These are phyloP conservation scores for Pardosa pseudoannulata DNA, from an alignment of 2,888 invertebrate species.

Conservation along the genomic window DNA sequence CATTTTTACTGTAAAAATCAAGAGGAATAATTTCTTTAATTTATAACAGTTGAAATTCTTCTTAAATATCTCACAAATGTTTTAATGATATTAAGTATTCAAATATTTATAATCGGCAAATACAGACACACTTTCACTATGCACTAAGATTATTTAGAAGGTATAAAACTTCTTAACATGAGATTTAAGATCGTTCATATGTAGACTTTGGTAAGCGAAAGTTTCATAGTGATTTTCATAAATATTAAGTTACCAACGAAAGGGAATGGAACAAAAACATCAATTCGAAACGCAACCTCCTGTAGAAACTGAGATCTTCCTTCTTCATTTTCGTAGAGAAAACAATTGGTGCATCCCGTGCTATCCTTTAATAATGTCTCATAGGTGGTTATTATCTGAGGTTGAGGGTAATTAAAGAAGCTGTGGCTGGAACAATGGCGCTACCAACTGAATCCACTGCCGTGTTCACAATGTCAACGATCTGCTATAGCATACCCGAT, in stretches of 20 bases:
- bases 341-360: constrained; percentile 49
- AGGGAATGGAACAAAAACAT: background rate
- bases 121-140: too few relatives aligned
- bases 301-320: background rate
- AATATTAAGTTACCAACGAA: background rate
- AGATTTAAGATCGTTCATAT: too few relatives aligned
- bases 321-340: constrained; percentile 21
- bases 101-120: too few relatives aligned
- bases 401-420: constrained; percentile 51
- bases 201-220: too few relatives aligned
- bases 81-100: too few relatives aligned
- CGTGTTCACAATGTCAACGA: constrained; percentile 62
- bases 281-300: background rate
- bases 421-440: constrained; percentile 35
- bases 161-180: too few relatives aligned
- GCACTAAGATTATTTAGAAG: too few relatives aligned
- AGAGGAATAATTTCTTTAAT: too few relatives aligned
- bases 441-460: constrained; percentile 34
- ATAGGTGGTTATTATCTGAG: constrained; percentile 27
- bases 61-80: too few relatives aligned
- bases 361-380: constrained; percentile 25
- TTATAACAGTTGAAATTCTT: too few relatives aligned
- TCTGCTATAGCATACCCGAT: constrained; percentile 6
- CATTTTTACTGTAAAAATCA: too few relatives aligned
- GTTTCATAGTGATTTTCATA: background rate